phyloP scores from a whole-genome alignment of 92 coral and sea anemone species.

The Epizoanthus fatuus region DNA sequence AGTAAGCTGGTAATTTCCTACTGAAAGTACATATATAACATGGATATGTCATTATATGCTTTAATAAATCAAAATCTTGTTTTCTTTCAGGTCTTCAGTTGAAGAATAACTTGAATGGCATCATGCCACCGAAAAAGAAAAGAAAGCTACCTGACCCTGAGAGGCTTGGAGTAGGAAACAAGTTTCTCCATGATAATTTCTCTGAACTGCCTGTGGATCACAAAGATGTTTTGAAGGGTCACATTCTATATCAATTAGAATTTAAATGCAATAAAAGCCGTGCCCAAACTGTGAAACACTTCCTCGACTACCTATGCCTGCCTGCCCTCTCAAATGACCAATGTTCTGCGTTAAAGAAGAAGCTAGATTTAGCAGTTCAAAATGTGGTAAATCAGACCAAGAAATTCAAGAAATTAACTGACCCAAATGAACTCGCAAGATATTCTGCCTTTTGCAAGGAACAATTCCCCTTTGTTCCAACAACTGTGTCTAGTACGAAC shows the following conservation, averaged over 20 bases:
- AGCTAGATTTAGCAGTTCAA: neutral
- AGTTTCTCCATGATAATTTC: neutral
- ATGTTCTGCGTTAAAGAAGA: neutral
- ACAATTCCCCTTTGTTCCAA: neutral
- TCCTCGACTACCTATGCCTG: neutral
- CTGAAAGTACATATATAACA: neutral
- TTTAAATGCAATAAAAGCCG: neutral
- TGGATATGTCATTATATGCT: neutral
- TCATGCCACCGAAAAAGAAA: constrained; percentile 6
- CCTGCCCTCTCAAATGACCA: neutral
- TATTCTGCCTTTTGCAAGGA: constrained; percentile 3
- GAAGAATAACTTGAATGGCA: neutral
- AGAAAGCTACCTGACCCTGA: neutral
- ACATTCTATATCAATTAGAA: neutral
- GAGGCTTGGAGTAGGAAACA: neutral
- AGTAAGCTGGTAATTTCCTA: neutral
- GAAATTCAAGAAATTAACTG: neutral
- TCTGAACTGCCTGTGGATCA: neutral
- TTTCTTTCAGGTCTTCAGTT: neutral
- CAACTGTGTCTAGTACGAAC: neutral
- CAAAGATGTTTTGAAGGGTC: neutral
- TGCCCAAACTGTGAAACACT: neutral
- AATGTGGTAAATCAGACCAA: neutral
- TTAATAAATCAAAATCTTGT: neutral
- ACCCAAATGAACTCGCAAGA: neutral